phyloP scores from a whole-genome alignment of 2,888 invertebrate genomes.

The Dorcus parallelipipedus region DNA sequence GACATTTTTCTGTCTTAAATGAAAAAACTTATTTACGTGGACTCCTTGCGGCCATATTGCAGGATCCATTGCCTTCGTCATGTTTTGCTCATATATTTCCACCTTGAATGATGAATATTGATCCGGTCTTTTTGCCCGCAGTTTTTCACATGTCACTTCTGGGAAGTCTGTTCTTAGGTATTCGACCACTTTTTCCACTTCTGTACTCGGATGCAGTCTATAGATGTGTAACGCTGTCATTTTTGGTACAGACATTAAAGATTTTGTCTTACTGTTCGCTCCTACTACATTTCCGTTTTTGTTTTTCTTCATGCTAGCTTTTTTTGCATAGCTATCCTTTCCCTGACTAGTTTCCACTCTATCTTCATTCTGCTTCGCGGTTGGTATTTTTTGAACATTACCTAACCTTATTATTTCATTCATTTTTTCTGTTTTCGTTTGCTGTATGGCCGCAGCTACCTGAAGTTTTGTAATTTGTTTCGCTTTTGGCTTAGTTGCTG shows the following conservation, averaged over 20 bases:
- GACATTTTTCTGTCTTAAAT: background rate
- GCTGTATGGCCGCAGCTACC: no score
- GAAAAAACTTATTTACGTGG: background rate
- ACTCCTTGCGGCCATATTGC: background rate
- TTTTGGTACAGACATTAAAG: background rate
- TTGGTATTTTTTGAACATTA: no score
- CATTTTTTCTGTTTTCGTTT: no score
- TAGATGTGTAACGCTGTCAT: background rate
- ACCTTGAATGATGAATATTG: background rate
- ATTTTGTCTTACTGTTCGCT: no score
- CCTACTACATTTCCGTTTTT: no score
- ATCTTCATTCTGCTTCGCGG: no score
- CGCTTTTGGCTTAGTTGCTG: no score
- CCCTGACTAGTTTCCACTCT: no score
- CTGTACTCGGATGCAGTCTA: background rate
- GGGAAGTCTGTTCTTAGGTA: background rate
- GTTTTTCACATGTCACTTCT: background rate
- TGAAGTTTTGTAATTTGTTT: no score
- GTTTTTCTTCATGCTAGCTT: no score
- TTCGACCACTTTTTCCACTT: background rate
- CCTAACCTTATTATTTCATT: no score
- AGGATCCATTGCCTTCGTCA: background rate
- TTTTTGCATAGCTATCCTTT: no score
- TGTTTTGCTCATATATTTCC: background rate
- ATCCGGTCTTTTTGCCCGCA: background rate